Evolutionary conservation across 2,888 invertebrate genomes (phyloP), one percentile per base, ranked within the genome.

Genomic region (Synanthedon myopaeformis): DNA sequence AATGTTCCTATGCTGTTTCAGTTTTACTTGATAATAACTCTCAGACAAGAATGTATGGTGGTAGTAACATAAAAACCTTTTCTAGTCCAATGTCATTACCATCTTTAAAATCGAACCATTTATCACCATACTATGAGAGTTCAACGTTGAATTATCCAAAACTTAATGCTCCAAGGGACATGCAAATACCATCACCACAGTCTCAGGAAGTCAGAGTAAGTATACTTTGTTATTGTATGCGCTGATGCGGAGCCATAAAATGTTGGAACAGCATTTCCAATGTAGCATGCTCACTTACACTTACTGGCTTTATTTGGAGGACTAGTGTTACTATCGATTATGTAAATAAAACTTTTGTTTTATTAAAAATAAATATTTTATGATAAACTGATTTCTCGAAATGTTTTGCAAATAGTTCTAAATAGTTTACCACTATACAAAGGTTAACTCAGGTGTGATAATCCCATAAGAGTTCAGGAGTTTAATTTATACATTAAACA

Each of bases 111-210:
- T 83, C 86, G 0, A 68, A 72, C 6, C 67, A 72, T 53, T 48
- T 63, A 3, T 76, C 78, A n/a, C 74, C 78, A 52, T 82, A 81
- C 54, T 69, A 71, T 2, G 72, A 74, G 51, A 67, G 55, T 53
- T 58, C 59, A n/a, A 61, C 73, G 51, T 60, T 72, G 11, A 72
- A 74, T 56, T 82, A 69, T 17, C 82, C 86, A 19, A 67, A 82
- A 54, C 61, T 88, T 56, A 78, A 69, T 4, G 74, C 63, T 4
- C 86, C 88, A 11, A 75, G 88, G 58, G 86, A 88, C 57, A 60
- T 88, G n/a, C 64, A 66, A 56, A 80, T 87, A 67, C 86, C 86
- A 4, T 6, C 14, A 1, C 67, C 63, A 49, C 55, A 61, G 41
- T 57, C 58, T 52, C 56, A 61, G 35, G 70, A 72, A 65, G 59